A percentile compares a stretch with the other conserved stretches of the same genome.
These are phyloP conservation scores for Selenia dentaria DNA, from an alignment of 2,888 invertebrate genomes.

Conservation along the genomic window DNA sequence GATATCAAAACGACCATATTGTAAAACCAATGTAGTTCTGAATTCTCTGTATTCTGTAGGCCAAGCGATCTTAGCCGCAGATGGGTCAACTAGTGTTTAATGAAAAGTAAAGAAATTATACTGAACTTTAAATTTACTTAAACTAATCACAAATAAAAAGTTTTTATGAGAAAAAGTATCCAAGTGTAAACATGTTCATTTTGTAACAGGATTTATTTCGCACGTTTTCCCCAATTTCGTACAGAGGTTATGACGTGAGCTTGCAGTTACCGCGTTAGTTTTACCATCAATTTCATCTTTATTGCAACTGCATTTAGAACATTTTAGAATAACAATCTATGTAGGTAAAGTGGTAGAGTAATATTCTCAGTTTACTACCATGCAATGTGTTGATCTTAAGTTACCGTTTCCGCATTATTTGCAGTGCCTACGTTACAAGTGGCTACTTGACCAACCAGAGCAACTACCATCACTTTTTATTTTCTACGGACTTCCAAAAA, in stretches of 20 bases:
- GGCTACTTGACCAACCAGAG: too few species aligned
- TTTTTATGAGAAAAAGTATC: conserved; percentile 9
- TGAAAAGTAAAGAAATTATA: too few species aligned
- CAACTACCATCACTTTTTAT: too few species aligned
- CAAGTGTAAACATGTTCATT: conserved; percentile 36
- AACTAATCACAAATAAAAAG: not conserved
- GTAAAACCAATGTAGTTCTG: too few species aligned
- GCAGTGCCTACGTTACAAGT: too few species aligned
- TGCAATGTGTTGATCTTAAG: conserved; percentile 33
- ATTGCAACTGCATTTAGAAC: not conserved
- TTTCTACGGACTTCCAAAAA: too few species aligned
- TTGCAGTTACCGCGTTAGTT: conserved; percentile 34
- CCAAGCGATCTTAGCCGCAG: too few species aligned
- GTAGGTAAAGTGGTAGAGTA: conserved; percentile 13
- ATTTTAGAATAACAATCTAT: not conserved
- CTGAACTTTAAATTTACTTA: too few species aligned
- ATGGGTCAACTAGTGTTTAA: too few species aligned
- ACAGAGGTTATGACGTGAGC: conserved; percentile 53
- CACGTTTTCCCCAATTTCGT: conserved; percentile 59
- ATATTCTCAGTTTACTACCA: conserved; percentile 39
- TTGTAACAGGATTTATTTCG: conserved; percentile 56
- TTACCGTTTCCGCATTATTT: not conserved
- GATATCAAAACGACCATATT: too few species aligned
- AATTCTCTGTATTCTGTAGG: too few species aligned
- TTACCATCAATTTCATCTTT: conserved; percentile 17